Evolutionary conservation across 2,888 invertebrate genomes (phyloP), one percentile per base, ranked within the genome.

Genomic region (Micropterix aruncella): DNA sequence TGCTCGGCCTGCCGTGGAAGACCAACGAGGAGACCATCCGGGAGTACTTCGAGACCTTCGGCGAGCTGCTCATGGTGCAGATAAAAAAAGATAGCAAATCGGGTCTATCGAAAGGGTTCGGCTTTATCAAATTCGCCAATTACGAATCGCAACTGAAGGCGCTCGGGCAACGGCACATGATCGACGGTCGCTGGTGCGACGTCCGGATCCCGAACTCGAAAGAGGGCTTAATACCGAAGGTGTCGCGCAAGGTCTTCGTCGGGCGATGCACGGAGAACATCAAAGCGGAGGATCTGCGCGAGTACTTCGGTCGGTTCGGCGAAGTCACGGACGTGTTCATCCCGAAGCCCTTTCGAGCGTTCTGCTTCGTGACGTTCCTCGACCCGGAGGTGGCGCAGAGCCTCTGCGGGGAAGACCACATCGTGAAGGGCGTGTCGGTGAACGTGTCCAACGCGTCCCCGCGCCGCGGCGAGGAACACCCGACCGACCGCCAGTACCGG

Each of bases 391-490:
- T 86, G 45, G 88, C 87, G 5, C 83, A 83, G 60, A 76, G 77
- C 15, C 66, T 87, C 36, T 85, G 85, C 56, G 87, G 86, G 0
- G 85, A 87, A 60, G 86, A 87, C 66, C 85, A 86, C 59, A 84
- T 87, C 52, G 80, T 87, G 48, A 85, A 85, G 61, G 83, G 88
- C 44, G 86, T 89, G 43, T 87, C 87, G 12, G 86, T 89, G 40
- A 87, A 88, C 64, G 86, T 93, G 48, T 85, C 87, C 16, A 86
- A 84, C 56, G 90, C 90, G 18, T 85, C 88, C 18, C 90, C 90
- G 14, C 89, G 89, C 63, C 79, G 76, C 51, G 80, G 47, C 59
- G 57, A 18, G 47, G 47, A 37, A 47, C 38, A 12, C 5, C 14
- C 38, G 14, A 14, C 38, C 5, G 15, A 14, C n/a, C n/a, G 47